Conservation (phyloP, 1,140 invertebrate genomes). For the Cecropterus lyciades region DNA sequence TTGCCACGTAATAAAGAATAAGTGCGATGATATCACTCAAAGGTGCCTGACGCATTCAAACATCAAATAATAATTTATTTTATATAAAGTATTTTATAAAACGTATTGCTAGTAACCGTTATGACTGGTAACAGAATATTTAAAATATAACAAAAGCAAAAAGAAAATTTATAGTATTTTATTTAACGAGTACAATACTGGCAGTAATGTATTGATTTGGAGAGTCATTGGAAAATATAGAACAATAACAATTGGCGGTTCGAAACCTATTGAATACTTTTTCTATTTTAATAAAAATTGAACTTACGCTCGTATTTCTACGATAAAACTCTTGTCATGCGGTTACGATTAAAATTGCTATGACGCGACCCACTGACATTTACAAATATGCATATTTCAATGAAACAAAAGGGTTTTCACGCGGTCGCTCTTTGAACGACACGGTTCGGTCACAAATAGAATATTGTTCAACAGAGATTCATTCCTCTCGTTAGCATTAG, state of each 20-base stretch:
- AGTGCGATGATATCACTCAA: too few relatives aligned
- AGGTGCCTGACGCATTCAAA: too few relatives aligned
- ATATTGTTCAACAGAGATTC: conserved; percentile 3
- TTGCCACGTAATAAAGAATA: too few relatives aligned
- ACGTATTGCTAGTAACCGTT: too few relatives aligned
- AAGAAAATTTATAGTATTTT: background rate
- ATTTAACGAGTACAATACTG: conserved; percentile 17
- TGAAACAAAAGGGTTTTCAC: conserved; percentile 20
- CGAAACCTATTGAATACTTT: conserved; percentile 8
- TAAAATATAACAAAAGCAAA: background rate
- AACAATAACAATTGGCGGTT: background rate
- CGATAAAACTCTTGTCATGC: background rate
- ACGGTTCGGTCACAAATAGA: conserved; percentile 3
- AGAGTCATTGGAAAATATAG: background rate
- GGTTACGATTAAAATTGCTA: conserved; percentile 15
- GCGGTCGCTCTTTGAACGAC: background rate
- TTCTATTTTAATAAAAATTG: conserved; percentile 13
- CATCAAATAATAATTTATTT: too few relatives aligned
- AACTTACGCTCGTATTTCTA: background rate
- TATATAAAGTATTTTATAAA: too few relatives aligned
- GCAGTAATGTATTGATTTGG: conserved; percentile 11
- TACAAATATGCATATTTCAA: conserved; percentile 22
- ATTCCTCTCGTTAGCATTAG: background rate
- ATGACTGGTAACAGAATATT: background rate
- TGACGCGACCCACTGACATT: conserved; percentile 22